phyloP scores from a whole-genome alignment of 1,140 invertebrate species.

The Ridgeia piscesae region DNA sequence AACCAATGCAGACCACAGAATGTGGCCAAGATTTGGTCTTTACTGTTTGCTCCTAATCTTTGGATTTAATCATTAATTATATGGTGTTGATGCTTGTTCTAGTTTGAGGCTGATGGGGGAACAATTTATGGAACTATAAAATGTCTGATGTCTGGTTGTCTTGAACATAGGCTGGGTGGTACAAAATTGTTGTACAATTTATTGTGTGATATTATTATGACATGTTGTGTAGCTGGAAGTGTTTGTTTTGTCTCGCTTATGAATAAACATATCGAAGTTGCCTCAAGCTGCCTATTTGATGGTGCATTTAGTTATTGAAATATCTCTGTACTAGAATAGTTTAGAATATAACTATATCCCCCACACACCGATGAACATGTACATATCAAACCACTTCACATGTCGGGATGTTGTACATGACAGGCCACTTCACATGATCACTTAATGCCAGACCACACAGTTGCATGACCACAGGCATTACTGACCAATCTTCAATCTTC shows the following conservation, averaged over 20 bases:
- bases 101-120: not conserved
- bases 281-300: not conserved
- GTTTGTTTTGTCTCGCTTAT: not conserved
- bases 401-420: not conserved
- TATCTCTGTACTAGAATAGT: not conserved
- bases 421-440: not conserved
- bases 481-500: not conserved
- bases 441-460: not conserved
- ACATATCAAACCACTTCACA: not conserved
- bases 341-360: not conserved
- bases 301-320: not conserved
- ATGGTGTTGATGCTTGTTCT: too few species aligned
- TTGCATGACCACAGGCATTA: not conserved
- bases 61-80: not conserved
- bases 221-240: not conserved
- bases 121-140: not conserved
- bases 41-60: not conserved
- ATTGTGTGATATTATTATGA: not conserved
- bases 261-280: not conserved
- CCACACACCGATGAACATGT: not conserved
- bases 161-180: too few species aligned
- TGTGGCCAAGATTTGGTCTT: not conserved
- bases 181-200: not conserved
- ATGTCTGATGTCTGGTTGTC: too few species aligned
- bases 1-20: not conserved